Percentiles rank a stretch among this genome's conserved stretches.
These are phyloP conservation scores for Avahi laniger DNA, from an alignment of 2,797 vertebrate species.

Conservation along the genomic window DNA sequence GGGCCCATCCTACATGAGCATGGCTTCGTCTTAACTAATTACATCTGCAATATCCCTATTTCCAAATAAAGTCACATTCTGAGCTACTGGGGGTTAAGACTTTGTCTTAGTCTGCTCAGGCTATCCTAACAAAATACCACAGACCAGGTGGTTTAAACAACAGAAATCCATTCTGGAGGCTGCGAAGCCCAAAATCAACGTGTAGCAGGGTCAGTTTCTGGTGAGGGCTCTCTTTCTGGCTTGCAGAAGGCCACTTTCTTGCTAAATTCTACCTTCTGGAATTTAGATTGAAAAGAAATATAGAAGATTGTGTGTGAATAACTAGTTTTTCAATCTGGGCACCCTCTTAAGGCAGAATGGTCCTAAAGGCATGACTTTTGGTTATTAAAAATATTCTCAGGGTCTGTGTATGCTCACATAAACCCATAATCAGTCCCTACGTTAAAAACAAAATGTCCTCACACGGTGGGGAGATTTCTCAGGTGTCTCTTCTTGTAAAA, in stretches of 20 bases:
- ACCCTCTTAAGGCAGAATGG: not conserved
- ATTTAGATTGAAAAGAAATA: slow-evolving; percentile 17
- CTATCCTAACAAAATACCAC: not conserved
- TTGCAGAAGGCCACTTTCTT: not conserved
- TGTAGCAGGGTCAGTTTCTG: not conserved
- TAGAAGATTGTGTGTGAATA: not conserved
- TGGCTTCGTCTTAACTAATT: not conserved
- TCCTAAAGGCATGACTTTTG: not conserved
- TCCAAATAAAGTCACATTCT: not conserved
- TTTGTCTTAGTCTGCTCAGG: not conserved
- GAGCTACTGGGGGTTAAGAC: not conserved
- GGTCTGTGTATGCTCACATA: not conserved
- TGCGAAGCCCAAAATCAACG: not conserved
- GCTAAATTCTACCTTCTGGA: not conserved
- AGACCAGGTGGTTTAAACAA: not conserved
- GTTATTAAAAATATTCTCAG: not conserved
- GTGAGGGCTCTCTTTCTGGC: not conserved
- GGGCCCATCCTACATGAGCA: not conserved
- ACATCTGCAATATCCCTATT: no score
- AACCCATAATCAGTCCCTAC: not conserved
- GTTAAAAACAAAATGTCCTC: not conserved
- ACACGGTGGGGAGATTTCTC: not conserved
- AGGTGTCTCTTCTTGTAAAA: not conserved
- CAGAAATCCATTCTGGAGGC: not conserved
- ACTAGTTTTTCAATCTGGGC: not conserved